phyloP scores from a whole-genome alignment of 2,797 vertebrate genomes.

The Sebastes jordani region DNA sequence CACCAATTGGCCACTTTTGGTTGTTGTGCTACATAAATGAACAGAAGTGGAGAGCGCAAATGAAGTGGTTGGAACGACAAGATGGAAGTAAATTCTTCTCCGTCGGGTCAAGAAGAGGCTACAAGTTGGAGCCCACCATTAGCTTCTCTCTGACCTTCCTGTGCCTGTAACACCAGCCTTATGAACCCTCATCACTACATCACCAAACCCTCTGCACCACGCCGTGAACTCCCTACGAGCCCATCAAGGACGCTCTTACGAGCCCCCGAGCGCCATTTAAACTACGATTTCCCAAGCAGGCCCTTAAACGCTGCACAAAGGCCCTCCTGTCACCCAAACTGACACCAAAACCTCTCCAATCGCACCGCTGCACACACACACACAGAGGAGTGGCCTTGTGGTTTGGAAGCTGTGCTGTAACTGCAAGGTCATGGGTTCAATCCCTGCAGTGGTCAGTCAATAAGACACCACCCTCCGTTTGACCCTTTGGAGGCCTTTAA shows the following conservation, averaged over 20 bases:
- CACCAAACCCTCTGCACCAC: conserved; percentile 38
- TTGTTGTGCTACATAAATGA: background rate
- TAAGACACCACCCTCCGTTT: conserved; percentile 26
- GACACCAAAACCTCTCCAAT: conserved; percentile 46
- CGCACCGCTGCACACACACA: background rate
- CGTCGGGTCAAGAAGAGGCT: conserved; percentile 42
- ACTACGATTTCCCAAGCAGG: conserved; percentile 61
- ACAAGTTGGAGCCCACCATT: background rate
- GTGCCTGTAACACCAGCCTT: conserved; percentile 56
- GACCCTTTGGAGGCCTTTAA: conserved; percentile 35
- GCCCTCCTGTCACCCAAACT: conserved; percentile 59
- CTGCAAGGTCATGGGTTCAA: conserved; percentile 37
- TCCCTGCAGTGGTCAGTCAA: conserved; percentile 39
- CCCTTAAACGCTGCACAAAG: conserved; percentile 47
- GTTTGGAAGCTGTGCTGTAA: conserved; percentile 25
- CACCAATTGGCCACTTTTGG: background rate
- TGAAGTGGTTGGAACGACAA: background rate
- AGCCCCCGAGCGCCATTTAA: conserved; percentile 64
- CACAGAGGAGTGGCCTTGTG: conserved; percentile 10
- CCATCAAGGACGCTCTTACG: conserved; percentile 58
- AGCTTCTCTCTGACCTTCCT: conserved; percentile 58
- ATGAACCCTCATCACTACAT: conserved; percentile 62
- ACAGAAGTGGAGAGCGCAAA: background rate
- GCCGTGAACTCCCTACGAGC: conserved; percentile 66
- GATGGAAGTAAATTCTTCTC: background rate